Base-by-base conservation (phyloP, 23 tunicate species). In the Halocynthia aurantium region DNA sequence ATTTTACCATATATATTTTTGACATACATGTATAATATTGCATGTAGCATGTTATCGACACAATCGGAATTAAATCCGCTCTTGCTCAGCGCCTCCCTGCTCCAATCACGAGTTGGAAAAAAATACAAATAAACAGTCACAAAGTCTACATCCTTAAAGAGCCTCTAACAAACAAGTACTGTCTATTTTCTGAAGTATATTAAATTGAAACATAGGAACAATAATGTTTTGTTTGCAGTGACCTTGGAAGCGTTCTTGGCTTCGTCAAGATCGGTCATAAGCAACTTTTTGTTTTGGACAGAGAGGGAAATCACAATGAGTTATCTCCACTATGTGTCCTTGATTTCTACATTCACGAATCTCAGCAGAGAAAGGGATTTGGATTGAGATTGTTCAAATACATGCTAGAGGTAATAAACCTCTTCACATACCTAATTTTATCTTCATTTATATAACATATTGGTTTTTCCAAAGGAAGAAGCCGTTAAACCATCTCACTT, bases 301-400 rank as follows among this genome's bases (percentile, higher is more conserved):
- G 69, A 53, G 81, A 83, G 69, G 98, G 98, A 49, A 82, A 69
- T 21, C 98, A 92, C 65, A 82, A 92, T 67, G 91, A 92, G 73
- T 58, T 86, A 62, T 49, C 69, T 60, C 98, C 98, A 20, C 78
- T 92, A 40, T 92, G 98, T 86, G 92, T 92, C 8, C 87, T 92
- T 71, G 98, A 92, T 71, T 92, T 92, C 73, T 92, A 92, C 69
- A 79, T 92, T 57, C 98, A 92, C 80, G 98, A 92, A 78, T 82
- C 88, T 22, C 85, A 83, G 21, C 98, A 92, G 67, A 75, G 98
- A 74, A 82, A 83, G 74, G 92, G 88, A 61, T 80, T 80, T 68
- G 98, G 98, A n/a, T 76, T 92, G 0, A 68, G 63, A 50, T 71
- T 92, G 61, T 92, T 92, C 62, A 92, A 86, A 31, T 85, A 86